These are phyloP conservation scores for Zygogramma bicolorata DNA, from an alignment of 2,888 invertebrate species.

Conservation along the genomic window DNA sequence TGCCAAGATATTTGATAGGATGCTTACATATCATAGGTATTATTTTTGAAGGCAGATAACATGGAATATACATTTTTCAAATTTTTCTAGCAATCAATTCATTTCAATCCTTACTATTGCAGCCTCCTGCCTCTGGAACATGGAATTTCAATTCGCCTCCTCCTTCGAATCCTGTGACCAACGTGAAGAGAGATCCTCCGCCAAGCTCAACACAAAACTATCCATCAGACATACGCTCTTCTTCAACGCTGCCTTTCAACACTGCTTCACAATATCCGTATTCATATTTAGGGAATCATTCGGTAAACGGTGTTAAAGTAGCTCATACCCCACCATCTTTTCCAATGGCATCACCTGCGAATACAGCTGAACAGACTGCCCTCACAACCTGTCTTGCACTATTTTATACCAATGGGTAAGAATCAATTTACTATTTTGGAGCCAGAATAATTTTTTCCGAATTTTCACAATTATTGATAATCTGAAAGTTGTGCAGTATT, in stretches of 20 bases:
- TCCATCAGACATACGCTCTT: neutral
- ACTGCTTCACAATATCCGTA: neutral
- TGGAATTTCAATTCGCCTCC: neutral
- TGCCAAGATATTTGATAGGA: too few relatives aligned
- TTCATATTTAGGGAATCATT: neutral
- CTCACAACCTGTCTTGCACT: neutral
- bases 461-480: too few relatives aligned
- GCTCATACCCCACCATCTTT: neutral
- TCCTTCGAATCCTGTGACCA: neutral
- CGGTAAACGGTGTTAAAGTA: neutral
- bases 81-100: neutral
- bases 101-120: too few relatives aligned
- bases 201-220: neutral
- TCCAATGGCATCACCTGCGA: neutral
- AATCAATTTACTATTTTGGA: neutral
- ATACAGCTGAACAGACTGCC: neutral
- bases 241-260: neutral
- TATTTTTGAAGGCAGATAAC: too few relatives aligned
- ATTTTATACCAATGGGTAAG: neutral
- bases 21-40: too few relatives aligned
- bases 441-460: too few relatives aligned
- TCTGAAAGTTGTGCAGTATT: too few relatives aligned
- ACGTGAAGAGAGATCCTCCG: slow-evolving; percentile 3
- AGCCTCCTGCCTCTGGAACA: neutral
- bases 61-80: neutral